Evolutionary conservation across 2,888 invertebrate genomes (phyloP).

Genomic region (Cancer borealis): DNA sequence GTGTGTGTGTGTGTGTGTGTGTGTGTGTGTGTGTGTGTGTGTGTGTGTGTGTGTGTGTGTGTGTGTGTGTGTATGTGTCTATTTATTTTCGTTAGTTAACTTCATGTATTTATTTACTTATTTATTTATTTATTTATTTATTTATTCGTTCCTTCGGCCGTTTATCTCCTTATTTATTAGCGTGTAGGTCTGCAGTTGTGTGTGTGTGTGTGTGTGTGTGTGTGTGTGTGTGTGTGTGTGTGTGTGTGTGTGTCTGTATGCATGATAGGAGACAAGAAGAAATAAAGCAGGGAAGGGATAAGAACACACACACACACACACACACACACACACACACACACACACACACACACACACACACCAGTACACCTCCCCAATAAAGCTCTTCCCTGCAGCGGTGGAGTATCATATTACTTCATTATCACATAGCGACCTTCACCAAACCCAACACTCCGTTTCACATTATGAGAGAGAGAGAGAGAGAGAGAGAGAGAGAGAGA

Average conservation of each 20-base stretch:
- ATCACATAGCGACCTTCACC: conserved; percentile 14
- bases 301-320: not conserved
- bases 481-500: conserved; percentile 29
- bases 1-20: conserved; percentile 17
- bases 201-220: not conserved
- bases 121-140: not conserved
- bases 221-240: not conserved
- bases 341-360: conserved; percentile 20
- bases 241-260: not conserved
- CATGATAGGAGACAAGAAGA: not conserved
- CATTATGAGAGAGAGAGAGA: conserved; percentile 37
- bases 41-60: conserved; percentile 17
- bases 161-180: conserved; percentile 20
- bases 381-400: not conserved
- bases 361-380: not conserved
- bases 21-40: conserved; percentile 20
- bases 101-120: not conserved
- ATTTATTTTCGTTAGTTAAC: not conserved
- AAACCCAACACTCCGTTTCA: not conserved
- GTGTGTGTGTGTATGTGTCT: not conserved
- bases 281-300: no score
- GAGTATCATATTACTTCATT: not conserved
- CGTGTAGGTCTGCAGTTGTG: not conserved
- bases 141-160: not conserved
- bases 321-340: conserved; percentile 10